Base-by-base conservation (phyloP, 2,888 invertebrate species). In the Odontomyia ornata region DNA sequence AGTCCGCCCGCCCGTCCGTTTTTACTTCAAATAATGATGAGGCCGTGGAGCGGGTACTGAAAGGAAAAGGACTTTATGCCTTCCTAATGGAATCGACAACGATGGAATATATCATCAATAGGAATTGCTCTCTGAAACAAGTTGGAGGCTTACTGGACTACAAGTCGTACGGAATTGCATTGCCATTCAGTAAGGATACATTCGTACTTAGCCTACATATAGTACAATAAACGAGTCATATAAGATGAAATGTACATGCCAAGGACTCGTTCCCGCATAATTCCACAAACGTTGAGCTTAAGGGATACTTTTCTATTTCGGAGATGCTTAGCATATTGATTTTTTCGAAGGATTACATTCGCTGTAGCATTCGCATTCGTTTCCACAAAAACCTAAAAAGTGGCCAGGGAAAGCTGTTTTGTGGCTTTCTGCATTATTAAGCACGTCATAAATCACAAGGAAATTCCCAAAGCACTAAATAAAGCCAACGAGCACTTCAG, bases 81-180 rank as follows among this genome's bases (percentile, higher is more conserved):
- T 99, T 95, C 85, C 91, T 99, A 79, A 97, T 98, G 95, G 99
- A 99, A 88, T 97, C 97, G 43, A 93, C 97, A 0, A 93, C 94
- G 27, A 92, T 99, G 81, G 97, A 98, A 85, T 99, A 97, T 87
- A 93, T 91, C 81, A 92, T 91, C 79, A 93, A 95, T 84, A 89
- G 93, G 80, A 89, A 93, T 83, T 97, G 97, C 85, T 91, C 93
- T 78, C 89, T 97, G 78, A 93, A 89, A 78, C 92, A 93, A 88
- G 91, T 95, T 43, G 95, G 96, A 1, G 89, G 91, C 9, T 90
- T 92, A 82, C 88, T 98, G 75, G 97, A 97, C 84, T 93, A 93
- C 67, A 97, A 97, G 85, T 96, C 96, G 82, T 98, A 97, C 83
- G 97, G 97, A 43, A 94, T 98, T 79, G 97, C 96, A 0, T 93